Evolutionary conservation across 2,797 vertebrate species (phyloP), one percentile per base, ranked within the genome.

Genomic region (Thaleichthys pacificus): DNA sequence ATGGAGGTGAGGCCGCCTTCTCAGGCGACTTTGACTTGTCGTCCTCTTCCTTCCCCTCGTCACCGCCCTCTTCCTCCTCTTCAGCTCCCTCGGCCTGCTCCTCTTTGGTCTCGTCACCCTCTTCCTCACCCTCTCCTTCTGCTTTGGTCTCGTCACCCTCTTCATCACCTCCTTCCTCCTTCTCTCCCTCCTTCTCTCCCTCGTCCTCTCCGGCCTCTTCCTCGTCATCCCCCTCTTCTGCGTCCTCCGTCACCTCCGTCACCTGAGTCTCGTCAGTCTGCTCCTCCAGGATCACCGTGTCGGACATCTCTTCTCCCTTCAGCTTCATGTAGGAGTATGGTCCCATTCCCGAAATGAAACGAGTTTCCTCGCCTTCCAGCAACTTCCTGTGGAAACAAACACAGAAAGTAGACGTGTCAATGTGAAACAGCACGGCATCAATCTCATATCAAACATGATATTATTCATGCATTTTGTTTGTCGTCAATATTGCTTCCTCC

Each of bases 211-310:
- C 87, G 0, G 85, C 83, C 63, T 93, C 77, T 24, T 88, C 89
- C 22, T 92, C 92, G 12, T 93, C 91, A 69, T 93, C 94, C 0
- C 95, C 95, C 69, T 95, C 95, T 54, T 96, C 96, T 0, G 93
- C 94, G 80, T 96, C 95, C 78, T 97, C 97, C 51, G 91, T 92
- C 72, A 91, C 89, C 72, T 92, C 91, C 0, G 95, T 96, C 73
- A 97, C 95, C 85, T 97, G 95, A 61, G 95, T 95, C 89, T 98
- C 96, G 72, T 97, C 96, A 0, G 94, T 97, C 87, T 97, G 95
- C 77, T 97, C 96, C 76, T 97, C 95, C 82, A 97, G 90, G 42
- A 97, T 97, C 75, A 98, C 96, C 0, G 93, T 96, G 68, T 97
- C 96, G 0, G 94, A 94, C 69, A 96, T 96, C 75, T 97, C 96